Evolutionary conservation across 2,797 vertebrate species (phyloP), one percentile per base, ranked within the genome.

Genomic region (Danio jaintianensis): DNA sequence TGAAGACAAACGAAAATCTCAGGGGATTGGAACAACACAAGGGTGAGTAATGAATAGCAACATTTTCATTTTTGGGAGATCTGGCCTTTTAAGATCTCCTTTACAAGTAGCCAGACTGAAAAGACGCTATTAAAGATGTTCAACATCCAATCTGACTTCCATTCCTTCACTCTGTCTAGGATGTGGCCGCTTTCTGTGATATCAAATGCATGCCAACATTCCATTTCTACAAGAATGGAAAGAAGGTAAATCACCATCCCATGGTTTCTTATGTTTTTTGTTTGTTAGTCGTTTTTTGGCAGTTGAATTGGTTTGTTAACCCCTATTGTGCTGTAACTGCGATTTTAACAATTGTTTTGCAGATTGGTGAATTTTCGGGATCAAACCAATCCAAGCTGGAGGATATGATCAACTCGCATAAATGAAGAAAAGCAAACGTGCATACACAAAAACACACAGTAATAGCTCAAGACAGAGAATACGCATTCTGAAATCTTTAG

Each of bases 181-280:
- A 98, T 0, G 90, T 98, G 36, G 90, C 94, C 69, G 0, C 74
- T 9, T 3, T 78, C 0, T 97, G 93, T 7, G 82, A 84, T 0
- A 93, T 98, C 80, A 92, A 67, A 7, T 95, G 95, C 87, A 98
- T 98, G 96, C 97, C 97, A 48, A 98, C 96, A 0, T 98, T 98
- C 89, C 91, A 94, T 0, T 98, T 96, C 89, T 96, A 93, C 90
- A 96, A 93, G 89, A 91, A 91, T 0, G 93, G 89, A 42, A 0
- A 82, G 6, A 94, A 90, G 95, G 97, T 98, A 84, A 83, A 84
- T 58, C 6, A n/a, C 53, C 3, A 47, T 53, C 12, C 15, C 29
- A 74, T 38, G 20, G 22, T 2, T 20, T 22, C 40, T 74, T 75
- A n/a, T 10, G 38, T 29, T 38, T 5, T 5, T 2, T 63, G 15